Evolutionary conservation across 2,797 vertebrate genomes (phyloP).

Genomic region (Craterocephalus amniculus): DNA sequence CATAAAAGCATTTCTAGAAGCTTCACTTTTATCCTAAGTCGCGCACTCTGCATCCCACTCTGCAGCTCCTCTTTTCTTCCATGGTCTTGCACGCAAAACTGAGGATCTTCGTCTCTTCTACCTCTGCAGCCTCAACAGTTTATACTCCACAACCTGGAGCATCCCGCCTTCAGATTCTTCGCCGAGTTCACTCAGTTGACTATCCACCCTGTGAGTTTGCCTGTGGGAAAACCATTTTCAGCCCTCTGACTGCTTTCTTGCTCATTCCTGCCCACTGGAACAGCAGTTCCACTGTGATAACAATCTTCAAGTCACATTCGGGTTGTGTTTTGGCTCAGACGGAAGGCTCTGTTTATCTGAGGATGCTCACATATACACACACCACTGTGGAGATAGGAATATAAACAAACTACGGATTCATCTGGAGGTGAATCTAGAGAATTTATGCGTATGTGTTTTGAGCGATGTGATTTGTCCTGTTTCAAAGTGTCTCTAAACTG

Average conservation of each 20-base stretch:
- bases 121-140: conserved; percentile 11
- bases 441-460: no score
- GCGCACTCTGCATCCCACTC: background rate
- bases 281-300: conserved; percentile 52
- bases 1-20: conserved; percentile 20
- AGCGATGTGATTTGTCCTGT: no score
- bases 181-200: conserved; percentile 48
- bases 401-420: conserved; percentile 6
- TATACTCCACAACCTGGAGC: conserved; percentile 35
- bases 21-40: conserved; percentile 1
- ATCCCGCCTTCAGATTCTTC: conserved; percentile 24
- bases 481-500: no score
- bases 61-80: background rate
- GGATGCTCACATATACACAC: conserved; percentile 44
- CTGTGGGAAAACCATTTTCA: conserved; percentile 65
- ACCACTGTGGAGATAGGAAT: conserved; percentile 1
- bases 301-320: conserved; percentile 58
- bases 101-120: conserved; percentile 1
- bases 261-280: conserved; percentile 65
- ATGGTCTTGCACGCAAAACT: background rate
- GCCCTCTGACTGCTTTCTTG: conserved; percentile 56
- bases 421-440: conserved; percentile 20
- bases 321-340: conserved; percentile 39
- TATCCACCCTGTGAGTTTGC: conserved; percentile 33
- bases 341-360: conserved; percentile 67